Percentiles rank a stretch among this genome's conserved stretches.
Conservation (phyloP, 2,888 invertebrate genomes). For the Orchesellides sinensis region DNA sequence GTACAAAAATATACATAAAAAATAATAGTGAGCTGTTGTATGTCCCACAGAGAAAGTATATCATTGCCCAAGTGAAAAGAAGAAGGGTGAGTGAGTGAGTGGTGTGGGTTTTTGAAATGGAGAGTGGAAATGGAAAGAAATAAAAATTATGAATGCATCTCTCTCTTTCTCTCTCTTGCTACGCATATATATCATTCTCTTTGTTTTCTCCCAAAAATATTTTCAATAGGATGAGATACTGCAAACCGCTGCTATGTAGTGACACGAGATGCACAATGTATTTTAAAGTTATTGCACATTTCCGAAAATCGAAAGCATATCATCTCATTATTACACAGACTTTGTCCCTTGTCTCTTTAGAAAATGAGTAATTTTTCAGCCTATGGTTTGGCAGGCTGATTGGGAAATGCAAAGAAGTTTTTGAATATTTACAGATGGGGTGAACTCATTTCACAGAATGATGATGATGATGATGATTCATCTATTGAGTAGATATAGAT, state of each 20-base stretch:
- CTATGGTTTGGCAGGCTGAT: neutral
- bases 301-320: slow-evolving; percentile 42
- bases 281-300: slow-evolving; percentile 52
- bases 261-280: slow-evolving; percentile 35
- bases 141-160: neutral
- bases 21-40: slow-evolving; percentile 26
- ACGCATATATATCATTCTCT: neutral
- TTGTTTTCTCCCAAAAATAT: slow-evolving; percentile 15
- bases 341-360: slow-evolving; percentile 38
- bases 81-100: slow-evolving; percentile 2
- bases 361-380: slow-evolving; percentile 42
- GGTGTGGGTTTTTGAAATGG: neutral
- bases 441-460: slow-evolving; percentile 10
- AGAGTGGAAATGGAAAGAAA: slow-evolving; percentile 33
- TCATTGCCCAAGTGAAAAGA: neutral
- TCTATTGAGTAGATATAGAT: slow-evolving; percentile 4
- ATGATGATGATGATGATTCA: slow-evolving; percentile 50
- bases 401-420: slow-evolving; percentile 36
- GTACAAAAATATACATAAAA: no score
- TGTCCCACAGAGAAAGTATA: slow-evolving; percentile 55
- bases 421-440: slow-evolving; percentile 61
- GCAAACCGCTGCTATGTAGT: neutral
- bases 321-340: slow-evolving; percentile 63
- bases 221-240: neutral
- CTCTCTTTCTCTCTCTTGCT: neutral